Percentiles rank a stretch among this genome's conserved stretches.
Evolutionary conservation across 2,113 vertebrate genomes (phyloP).

Genomic region (Daboia siamensis): DNA sequence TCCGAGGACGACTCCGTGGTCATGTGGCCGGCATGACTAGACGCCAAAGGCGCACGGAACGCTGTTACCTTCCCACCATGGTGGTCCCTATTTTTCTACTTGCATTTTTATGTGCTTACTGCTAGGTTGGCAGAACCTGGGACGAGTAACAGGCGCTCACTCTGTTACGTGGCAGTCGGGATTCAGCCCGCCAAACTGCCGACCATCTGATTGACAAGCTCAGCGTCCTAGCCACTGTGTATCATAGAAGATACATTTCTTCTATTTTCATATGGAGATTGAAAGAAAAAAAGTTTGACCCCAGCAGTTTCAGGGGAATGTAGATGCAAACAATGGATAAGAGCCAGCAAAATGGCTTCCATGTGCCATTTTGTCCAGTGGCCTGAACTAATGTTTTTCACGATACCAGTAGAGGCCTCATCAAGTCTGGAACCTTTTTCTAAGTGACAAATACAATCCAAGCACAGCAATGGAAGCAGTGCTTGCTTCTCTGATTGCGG

Average conservation of each 20-base stretch:
- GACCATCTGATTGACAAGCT: too few species aligned
- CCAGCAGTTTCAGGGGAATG: background rate
- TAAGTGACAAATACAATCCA: background rate
- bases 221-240: too few species aligned
- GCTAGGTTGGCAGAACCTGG: too few species aligned
- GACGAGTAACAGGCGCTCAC: too few species aligned
- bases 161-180: too few species aligned
- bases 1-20: too few species aligned
- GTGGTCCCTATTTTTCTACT: too few species aligned
- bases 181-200: too few species aligned
- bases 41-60: too few species aligned
- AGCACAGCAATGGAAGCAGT: background rate
- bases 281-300: background rate
- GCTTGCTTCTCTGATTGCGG: background rate
- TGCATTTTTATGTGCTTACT: too few species aligned
- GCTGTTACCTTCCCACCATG: too few species aligned
- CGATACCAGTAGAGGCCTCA: background rate
- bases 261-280: background rate
- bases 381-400: background rate
- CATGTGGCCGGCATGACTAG: too few species aligned
- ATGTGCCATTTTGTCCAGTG: background rate
- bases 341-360: background rate
- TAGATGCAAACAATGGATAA: background rate
- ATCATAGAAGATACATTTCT: background rate
- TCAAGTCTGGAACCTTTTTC: background rate